A percentile compares a stretch with the other conserved stretches of the same genome.
Conservation (phyloP, 2,113 vertebrate species). For the Percina caprodes region DNA sequence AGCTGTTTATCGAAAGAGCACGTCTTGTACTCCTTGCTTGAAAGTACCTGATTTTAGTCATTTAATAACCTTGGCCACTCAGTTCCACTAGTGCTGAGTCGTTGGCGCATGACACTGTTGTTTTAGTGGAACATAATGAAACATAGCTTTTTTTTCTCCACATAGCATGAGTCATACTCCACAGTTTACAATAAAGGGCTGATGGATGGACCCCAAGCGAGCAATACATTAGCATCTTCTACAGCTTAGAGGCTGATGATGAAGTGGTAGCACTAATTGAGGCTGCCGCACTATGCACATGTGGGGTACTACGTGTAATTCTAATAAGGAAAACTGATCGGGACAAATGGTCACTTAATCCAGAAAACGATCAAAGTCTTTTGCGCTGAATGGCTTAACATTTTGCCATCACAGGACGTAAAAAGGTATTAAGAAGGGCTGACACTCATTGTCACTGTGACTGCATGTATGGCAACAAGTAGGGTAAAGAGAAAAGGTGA, state of each 20-base stretch:
- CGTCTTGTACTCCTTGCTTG: background rate
- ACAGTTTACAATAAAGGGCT: conserved; percentile 51
- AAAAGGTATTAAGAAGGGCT: conserved; percentile 8
- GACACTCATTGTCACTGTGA: conserved; percentile 8
- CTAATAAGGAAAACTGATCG: conserved; percentile 53
- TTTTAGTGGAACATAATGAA: conserved; percentile 37
- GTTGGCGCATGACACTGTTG: background rate
- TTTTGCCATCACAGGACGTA: background rate
- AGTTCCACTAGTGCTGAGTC: background rate
- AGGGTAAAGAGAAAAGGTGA: conserved; percentile 18
- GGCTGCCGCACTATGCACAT: conserved; percentile 41
- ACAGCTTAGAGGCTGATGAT: conserved; percentile 61
- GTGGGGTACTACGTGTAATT: conserved; percentile 51
- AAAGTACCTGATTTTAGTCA: conserved; percentile 17
- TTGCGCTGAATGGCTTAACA: background rate
- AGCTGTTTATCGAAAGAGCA: conserved; percentile 38
- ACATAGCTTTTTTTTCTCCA: conserved; percentile 3
- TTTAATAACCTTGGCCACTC: conserved; percentile 18
- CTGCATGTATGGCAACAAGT: conserved; percentile 1
- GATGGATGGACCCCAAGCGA: conserved; percentile 64
- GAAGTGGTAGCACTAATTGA: conserved; percentile 67
- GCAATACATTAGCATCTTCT: conserved; percentile 61
- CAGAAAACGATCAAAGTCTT: conserved; percentile 28
- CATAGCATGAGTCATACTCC: conserved; percentile 38
- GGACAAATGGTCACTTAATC: conserved; percentile 51